These are phyloP conservation scores for Isotomurus palustris DNA, from an alignment of 2,888 invertebrate species.

Conservation along the genomic window DNA sequence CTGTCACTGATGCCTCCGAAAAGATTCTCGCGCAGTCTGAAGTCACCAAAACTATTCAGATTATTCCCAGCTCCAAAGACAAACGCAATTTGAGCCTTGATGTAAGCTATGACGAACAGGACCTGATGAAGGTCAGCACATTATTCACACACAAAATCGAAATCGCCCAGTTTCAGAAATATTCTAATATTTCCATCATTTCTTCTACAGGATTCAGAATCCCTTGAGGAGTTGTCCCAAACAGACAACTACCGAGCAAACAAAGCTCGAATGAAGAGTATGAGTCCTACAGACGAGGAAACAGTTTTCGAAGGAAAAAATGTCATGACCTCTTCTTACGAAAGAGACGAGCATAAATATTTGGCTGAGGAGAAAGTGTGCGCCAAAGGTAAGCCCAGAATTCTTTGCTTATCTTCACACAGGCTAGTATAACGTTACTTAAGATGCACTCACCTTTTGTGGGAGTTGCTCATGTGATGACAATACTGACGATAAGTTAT, in stretches of 20 bases:
- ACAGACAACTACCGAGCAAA: slow-evolving; percentile 40
- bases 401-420: no score
- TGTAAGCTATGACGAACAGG: slow-evolving; percentile 59
- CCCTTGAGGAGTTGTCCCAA: slow-evolving; percentile 52
- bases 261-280: slow-evolving; percentile 23
- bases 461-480: no score
- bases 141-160: no score
- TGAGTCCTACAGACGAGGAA: slow-evolving; percentile 35
- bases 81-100: slow-evolving; percentile 58
- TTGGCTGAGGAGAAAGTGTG: slow-evolving; percentile 46
- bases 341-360: slow-evolving; percentile 45
- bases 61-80: slow-evolving; percentile 47
- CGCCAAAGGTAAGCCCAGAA: slow-evolving; percentile 35
- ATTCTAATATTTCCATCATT: not conserved
- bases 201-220: slow-evolving; percentile 52
- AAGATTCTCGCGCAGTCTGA: slow-evolving; percentile 62
- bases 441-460: no score
- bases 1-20: slow-evolving; percentile 70
- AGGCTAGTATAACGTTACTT: no score
- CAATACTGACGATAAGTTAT: no score
- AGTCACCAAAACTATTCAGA: slow-evolving; percentile 50
- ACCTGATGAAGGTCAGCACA: slow-evolving; percentile 62
- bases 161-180: not conserved
- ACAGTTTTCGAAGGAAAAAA: slow-evolving; percentile 37
- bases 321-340: slow-evolving; percentile 46